These are phyloP conservation scores for Lamproptera curius DNA, from an alignment of 2,888 invertebrate genomes.

Conservation along the genomic window DNA sequence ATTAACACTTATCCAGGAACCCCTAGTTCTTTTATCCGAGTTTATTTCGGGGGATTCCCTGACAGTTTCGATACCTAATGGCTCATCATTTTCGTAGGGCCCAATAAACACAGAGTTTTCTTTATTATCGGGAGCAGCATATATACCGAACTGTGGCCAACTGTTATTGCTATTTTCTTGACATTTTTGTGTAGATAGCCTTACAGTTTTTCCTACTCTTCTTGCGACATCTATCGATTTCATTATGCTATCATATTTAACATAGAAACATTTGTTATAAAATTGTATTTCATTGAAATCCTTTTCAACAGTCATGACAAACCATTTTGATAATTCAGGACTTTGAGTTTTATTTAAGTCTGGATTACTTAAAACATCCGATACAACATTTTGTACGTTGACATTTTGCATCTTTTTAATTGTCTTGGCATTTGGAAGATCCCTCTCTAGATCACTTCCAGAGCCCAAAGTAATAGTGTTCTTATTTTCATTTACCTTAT, in stretches of 20 bases:
- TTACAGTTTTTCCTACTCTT: conserved; percentile 65
- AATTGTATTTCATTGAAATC: conserved; percentile 76
- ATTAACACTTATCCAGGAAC: conserved; percentile 61
- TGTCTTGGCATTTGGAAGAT: too few relatives aligned
- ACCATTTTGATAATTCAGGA: conserved; percentile 66
- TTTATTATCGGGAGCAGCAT: conserved; percentile 55
- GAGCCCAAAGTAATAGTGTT: background rate
- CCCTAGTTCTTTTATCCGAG: conserved; percentile 44
- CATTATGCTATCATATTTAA: conserved; percentile 71
- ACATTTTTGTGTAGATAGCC: conserved; percentile 56
- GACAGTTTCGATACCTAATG: conserved; percentile 60
- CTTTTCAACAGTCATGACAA: conserved; percentile 73
- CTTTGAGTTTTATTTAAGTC: too few relatives aligned
- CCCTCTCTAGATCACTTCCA: background rate
- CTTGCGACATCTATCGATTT: conserved; percentile 68
- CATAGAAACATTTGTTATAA: conserved; percentile 67
- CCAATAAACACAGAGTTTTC: conserved; percentile 62
- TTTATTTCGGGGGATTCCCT: conserved; percentile 34
- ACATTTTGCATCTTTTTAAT: too few relatives aligned
- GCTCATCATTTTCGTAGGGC: conserved; percentile 59
- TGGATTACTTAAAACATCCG: too few relatives aligned
- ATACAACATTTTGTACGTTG: too few relatives aligned
- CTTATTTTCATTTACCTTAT: conserved; percentile 34
- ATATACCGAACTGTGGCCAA: conserved; percentile 63
- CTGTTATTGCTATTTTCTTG: conserved; percentile 30